Conservation (phyloP, 2,888 invertebrate genomes). For the Aporophyla lueneburgensis region DNA sequence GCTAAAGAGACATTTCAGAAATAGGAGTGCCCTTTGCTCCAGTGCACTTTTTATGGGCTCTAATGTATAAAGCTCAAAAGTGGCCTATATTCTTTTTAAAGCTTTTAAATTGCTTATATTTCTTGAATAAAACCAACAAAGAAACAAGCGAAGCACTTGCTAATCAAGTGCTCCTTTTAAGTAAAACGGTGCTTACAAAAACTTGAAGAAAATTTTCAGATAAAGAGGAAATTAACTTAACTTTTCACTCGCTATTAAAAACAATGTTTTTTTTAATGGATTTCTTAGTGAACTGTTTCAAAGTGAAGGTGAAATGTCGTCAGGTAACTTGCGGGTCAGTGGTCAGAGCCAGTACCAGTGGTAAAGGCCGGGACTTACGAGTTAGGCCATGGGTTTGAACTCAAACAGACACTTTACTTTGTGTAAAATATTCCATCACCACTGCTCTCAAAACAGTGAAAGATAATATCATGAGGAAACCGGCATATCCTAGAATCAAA, state of each 20-base stretch:
- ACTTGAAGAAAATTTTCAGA: not conserved
- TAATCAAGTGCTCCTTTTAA: conserved; percentile 29
- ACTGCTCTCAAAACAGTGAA: too few relatives aligned
- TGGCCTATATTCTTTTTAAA: not conserved
- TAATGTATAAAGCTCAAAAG: conserved; percentile 1
- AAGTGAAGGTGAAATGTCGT: not conserved
- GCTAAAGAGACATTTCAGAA: not conserved
- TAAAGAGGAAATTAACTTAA: conserved; percentile 2
- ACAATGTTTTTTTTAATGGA: not conserved
- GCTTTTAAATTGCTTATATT: not conserved
- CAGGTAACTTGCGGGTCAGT: too few relatives aligned
- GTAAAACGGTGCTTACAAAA: conserved; percentile 1
- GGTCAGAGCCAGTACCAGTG: too few relatives aligned
- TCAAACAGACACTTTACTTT: too few relatives aligned
- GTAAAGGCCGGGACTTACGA: too few relatives aligned
- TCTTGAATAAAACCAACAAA: not conserved
- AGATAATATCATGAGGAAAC: too few relatives aligned
- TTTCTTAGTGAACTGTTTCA: not conserved
- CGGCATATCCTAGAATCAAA: too few relatives aligned
- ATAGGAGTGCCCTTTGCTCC: too few relatives aligned
- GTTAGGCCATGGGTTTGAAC: too few relatives aligned
- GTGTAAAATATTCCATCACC: too few relatives aligned
- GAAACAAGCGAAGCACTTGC: not conserved
- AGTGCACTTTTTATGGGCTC: conserved; percentile 10
- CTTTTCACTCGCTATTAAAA: not conserved